phyloP scores from a whole-genome alignment of 2,888 invertebrate species.

The Brachylomia viminalis region DNA sequence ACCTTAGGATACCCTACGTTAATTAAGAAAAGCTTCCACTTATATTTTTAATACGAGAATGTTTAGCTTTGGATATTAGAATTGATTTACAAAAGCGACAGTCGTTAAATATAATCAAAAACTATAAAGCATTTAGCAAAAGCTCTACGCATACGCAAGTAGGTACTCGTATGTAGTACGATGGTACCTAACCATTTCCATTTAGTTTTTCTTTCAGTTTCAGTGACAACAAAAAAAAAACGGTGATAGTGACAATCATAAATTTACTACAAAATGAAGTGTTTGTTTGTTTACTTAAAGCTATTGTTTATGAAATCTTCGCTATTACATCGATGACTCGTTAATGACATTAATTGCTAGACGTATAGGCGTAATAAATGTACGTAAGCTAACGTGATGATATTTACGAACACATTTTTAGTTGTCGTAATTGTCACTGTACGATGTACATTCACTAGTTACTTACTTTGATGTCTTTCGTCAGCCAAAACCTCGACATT shows the following conservation, averaged over 20 bases:
- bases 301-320: constrained; percentile 14
- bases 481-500: constrained; percentile 44
- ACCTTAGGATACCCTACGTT: neutral
- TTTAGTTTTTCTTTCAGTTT: constrained; percentile 1
- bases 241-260: neutral
- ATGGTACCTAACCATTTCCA: neutral
- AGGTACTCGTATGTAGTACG: neutral
- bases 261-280: neutral
- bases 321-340: constrained; percentile 1
- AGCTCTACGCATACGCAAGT: neutral
- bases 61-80: neutral
- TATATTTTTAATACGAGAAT: neutral
- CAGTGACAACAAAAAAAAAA: constrained; percentile 4
- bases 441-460: constrained; percentile 30
- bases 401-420: constrained; percentile 23
- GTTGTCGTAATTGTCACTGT: constrained; percentile 19
- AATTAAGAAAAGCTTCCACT: neutral
- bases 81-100: neutral
- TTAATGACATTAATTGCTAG: constrained; percentile 19
- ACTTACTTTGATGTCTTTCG: constrained; percentile 29
- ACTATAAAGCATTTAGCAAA: neutral
- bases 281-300: constrained; percentile 1
- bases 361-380: constrained; percentile 11
- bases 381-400: neutral
- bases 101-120: neutral